These are phyloP conservation scores for Okapia johnstoni DNA, from an alignment of 2,113 vertebrate genomes.

Conservation along the genomic window DNA sequence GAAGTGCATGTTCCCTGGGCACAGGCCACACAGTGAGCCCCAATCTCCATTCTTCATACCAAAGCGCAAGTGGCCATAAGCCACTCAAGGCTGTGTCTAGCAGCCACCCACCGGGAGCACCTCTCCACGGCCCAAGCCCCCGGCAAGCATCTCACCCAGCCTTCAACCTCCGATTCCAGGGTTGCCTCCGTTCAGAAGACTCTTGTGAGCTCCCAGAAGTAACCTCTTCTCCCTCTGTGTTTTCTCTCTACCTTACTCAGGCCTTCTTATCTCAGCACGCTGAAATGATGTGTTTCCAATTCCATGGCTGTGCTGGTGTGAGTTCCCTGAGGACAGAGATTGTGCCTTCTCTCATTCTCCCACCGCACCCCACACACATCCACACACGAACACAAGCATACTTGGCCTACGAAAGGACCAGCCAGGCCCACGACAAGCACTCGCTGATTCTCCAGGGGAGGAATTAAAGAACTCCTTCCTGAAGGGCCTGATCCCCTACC, in stretches of 20 bases:
- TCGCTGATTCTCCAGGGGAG: background rate
- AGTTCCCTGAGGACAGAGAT: background rate
- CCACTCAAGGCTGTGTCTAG: background rate
- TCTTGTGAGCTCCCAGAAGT: background rate
- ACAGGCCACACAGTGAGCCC: background rate
- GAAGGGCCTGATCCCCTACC: background rate
- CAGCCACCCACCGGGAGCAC: accelerated
- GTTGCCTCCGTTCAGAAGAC: background rate
- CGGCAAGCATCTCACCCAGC: background rate
- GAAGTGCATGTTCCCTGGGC: background rate
- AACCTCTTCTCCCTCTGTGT: background rate
- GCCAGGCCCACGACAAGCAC: background rate
- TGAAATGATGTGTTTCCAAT: background rate
- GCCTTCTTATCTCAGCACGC: background rate
- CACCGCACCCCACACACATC: accelerated
- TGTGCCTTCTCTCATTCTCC: background rate
- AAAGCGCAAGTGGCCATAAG: background rate
- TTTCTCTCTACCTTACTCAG: background rate
- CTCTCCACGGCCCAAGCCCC: background rate
- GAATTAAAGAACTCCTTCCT: background rate
- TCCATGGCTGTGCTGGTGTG: background rate
- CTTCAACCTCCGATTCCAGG: background rate
- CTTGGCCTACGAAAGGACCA: background rate
- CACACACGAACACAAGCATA: background rate
- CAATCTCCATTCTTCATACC: background rate